Percentiles rank a stretch among this genome's conserved stretches.
These are phyloP conservation scores for Azemiops feae DNA, from an alignment of 2,113 vertebrate species.

Conservation along the genomic window DNA sequence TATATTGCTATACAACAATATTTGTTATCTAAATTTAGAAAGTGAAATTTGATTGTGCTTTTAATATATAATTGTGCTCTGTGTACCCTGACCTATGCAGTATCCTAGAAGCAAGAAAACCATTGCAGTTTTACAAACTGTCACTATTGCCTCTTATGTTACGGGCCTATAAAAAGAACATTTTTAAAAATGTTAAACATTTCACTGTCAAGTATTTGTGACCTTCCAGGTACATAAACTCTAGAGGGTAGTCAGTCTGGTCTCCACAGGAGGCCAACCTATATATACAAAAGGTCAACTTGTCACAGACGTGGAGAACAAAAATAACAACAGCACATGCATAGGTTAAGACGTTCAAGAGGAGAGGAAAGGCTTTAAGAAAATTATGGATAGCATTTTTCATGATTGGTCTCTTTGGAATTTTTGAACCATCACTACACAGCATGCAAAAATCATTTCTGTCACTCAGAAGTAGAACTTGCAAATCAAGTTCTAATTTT, in stretches of 20 bases:
- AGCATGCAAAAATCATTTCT: conserved; percentile 45
- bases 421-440: conserved; percentile 41
- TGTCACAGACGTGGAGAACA: conserved; percentile 37
- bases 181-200: conserved; percentile 28
- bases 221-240: conserved; percentile 48
- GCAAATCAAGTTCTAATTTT: neutral
- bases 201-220: neutral
- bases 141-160: neutral
- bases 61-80: neutral
- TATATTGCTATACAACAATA: conserved; percentile 60
- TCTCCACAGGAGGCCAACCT: conserved; percentile 46
- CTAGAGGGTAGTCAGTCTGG: conserved; percentile 29
- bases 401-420: neutral
- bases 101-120: conserved; percentile 52
- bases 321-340: neutral
- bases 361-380: neutral
- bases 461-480: conserved; percentile 46
- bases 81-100: conserved; percentile 35
- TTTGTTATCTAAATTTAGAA: conserved; percentile 52
- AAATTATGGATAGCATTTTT: conserved; percentile 53
- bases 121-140: conserved; percentile 48
- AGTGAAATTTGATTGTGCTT: neutral
- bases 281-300: conserved; percentile 46
- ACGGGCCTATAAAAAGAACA: neutral
- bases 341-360: neutral